Percentiles rank a stretch among this genome's conserved stretches.
Evolutionary conservation across 2,888 invertebrate genomes (phyloP).

Genomic region (Timema podura): DNA sequence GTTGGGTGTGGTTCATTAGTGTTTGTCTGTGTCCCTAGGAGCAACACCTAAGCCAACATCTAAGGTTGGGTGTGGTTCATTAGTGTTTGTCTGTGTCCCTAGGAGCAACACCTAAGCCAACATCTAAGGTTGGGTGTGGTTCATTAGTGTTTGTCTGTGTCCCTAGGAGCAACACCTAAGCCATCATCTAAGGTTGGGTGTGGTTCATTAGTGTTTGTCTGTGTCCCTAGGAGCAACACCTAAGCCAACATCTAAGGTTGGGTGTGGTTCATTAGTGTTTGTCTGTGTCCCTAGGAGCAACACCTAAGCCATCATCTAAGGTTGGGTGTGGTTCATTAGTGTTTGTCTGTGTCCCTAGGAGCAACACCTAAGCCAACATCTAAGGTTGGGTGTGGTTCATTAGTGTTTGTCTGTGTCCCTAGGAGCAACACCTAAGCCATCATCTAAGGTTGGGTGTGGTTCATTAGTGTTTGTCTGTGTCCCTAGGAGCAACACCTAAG

Average conservation of each 20-base stretch:
- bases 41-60: conserved; percentile 47
- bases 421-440: conserved; percentile 49
- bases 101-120: conserved; percentile 49
- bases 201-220: background rate
- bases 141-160: background rate
- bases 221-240: conserved; percentile 45
- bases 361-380: conserved; percentile 47
- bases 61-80: conserved; percentile 37
- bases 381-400: conserved; percentile 37
- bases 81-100: conserved; percentile 14
- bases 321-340: too few relatives aligned
- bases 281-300: conserved; percentile 42
- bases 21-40: conserved; percentile 40
- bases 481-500: conserved; percentile 47
- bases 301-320: conserved; percentile 48
- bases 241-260: conserved; percentile 47
- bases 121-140: conserved; percentile 43
- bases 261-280: too few relatives aligned
- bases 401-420: conserved; percentile 14
- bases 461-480: background rate
- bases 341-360: conserved; percentile 40
- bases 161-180: conserved; percentile 47
- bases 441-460: conserved; percentile 43
- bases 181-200: conserved; percentile 46
- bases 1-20: too few relatives aligned